Percentiles rank a stretch among this genome's conserved stretches.
phyloP scores from a whole-genome alignment of 2,797 vertebrate species.

The Rhinoraja longicauda region DNA sequence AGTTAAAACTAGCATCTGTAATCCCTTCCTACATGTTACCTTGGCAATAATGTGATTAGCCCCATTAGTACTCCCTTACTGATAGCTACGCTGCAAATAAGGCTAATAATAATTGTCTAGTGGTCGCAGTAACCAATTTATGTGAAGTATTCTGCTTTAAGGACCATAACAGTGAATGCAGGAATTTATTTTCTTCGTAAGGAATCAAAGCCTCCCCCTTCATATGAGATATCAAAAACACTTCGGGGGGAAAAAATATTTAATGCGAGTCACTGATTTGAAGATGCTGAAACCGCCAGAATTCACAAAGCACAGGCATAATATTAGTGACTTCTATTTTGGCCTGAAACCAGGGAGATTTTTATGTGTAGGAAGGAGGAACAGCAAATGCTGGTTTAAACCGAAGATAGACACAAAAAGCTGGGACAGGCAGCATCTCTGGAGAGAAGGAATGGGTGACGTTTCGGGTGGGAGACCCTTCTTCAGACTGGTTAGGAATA shows the following conservation, averaged over 20 bases:
- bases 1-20: too few relatives aligned
- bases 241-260: not conserved
- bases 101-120: conserved; percentile 6
- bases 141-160: not conserved
- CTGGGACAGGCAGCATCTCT: too few relatives aligned
- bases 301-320: not conserved
- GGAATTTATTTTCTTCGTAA: not conserved
- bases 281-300: not conserved
- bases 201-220: not conserved
- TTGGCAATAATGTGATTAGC: not conserved
- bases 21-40: not conserved
- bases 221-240: not conserved
- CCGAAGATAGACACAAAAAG: too few relatives aligned
- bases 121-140: not conserved
- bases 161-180: not conserved
- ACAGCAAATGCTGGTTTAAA: too few relatives aligned
- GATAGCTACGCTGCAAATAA: not conserved
- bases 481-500: too few relatives aligned
- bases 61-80: not conserved
- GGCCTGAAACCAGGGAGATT: not conserved
- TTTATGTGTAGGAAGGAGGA: too few relatives aligned
- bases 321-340: not conserved
- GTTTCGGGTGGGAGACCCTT: too few relatives aligned
- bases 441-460: too few relatives aligned
- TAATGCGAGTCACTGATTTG: not conserved